A percentile compares a stretch with the other conserved stretches of the same genome.
Evolutionary conservation across 2,888 invertebrate genomes (phyloP).

Genomic region (Hypselothyrea guttata): DNA sequence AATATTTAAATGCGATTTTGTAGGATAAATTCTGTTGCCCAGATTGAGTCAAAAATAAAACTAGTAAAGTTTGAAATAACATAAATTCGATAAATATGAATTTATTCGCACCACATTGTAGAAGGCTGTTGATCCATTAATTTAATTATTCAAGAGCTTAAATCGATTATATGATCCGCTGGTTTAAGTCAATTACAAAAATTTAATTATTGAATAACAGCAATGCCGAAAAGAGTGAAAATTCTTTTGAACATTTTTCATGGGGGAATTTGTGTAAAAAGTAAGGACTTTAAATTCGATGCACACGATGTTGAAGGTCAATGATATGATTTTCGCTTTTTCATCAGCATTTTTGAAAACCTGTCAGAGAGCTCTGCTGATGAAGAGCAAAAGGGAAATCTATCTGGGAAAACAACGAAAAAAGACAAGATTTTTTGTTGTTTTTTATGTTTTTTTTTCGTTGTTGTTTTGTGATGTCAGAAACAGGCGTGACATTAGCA

Average conservation of each 20-base stretch:
- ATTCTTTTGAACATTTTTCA: background rate
- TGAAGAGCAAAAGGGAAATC: background rate
- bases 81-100: too few species aligned
- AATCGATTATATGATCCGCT: slow-evolving; percentile 8
- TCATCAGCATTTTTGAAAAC: slow-evolving; percentile 18
- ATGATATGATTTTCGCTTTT: slow-evolving; percentile 18
- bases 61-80: too few species aligned
- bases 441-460: too few species aligned
- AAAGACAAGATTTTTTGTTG: slow-evolving; percentile 27
- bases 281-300: too few species aligned
- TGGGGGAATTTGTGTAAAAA: background rate
- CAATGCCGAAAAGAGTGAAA: background rate
- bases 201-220: slow-evolving; percentile 7
- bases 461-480: slow-evolving; percentile 34
- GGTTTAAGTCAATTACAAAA: slow-evolving; percentile 3
- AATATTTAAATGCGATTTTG: too few species aligned
- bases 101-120: slow-evolving; percentile 10
- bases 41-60: too few species aligned
- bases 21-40: too few species aligned
- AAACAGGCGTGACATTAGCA: slow-evolving; percentile 66
- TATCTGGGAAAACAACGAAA: background rate
- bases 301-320: slow-evolving; percentile 34
- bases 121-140: background rate
- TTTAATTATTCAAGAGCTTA: slow-evolving; percentile 8
- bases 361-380: slow-evolving; percentile 13